Evolutionary conservation across 2,797 vertebrate species (phyloP).

Genomic region (Anguilla pacifica): DNA sequence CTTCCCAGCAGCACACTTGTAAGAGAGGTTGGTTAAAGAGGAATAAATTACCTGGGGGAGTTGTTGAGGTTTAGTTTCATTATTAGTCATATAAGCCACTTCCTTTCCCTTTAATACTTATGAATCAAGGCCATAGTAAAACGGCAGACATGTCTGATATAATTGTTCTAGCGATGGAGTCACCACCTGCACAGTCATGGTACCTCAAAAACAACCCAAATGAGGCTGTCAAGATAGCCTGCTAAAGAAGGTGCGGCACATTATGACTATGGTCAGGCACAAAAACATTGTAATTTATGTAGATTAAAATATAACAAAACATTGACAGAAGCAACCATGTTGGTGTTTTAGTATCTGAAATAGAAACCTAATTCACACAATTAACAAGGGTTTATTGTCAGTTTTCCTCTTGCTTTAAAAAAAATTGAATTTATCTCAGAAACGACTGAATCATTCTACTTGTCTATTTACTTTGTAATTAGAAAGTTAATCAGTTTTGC

Average conservation of each 20-base stretch:
- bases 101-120: not conserved
- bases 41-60: not conserved
- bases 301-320: not conserved
- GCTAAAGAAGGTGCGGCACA: not conserved
- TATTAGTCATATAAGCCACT: not conserved
- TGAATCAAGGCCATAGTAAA: not conserved
- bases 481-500: conserved; percentile 30
- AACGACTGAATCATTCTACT: conserved; percentile 37
- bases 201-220: not conserved
- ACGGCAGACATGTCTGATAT: not conserved
- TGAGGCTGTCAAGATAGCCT: not conserved
- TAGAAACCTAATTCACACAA: not conserved
- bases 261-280: not conserved
- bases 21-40: not conserved
- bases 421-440: conserved; percentile 32
- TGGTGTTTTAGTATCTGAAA: not conserved
- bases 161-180: not conserved
- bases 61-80: not conserved
- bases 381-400: not conserved
- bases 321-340: not conserved
- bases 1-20: not conserved
- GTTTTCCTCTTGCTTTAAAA: conserved; percentile 30
- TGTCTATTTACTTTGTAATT: conserved; percentile 40
- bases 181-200: not conserved
- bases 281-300: not conserved